Evolutionary conservation across 2,888 invertebrate genomes (phyloP).

Genomic region (Plagiodera versicolora): DNA sequence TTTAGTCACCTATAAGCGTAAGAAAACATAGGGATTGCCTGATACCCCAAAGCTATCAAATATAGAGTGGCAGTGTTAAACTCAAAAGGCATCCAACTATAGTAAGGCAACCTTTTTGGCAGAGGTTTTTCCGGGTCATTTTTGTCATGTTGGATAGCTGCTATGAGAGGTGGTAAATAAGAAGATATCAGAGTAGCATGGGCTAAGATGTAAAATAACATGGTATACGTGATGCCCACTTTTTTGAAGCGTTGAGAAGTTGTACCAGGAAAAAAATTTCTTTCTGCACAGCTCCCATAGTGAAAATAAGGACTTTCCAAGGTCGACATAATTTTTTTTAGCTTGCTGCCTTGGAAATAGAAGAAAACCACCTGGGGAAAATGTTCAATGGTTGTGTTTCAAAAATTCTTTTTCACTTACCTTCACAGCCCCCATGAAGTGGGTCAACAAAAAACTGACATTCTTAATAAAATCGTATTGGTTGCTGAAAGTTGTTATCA

Average conservation of each 20-base stretch:
- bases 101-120: slow-evolving; percentile 41
- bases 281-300: slow-evolving; percentile 34
- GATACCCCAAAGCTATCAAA: slow-evolving; percentile 46
- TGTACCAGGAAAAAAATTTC: slow-evolving; percentile 36
- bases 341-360: slow-evolving; percentile 36
- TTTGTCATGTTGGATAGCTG: slow-evolving; percentile 28
- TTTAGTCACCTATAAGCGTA: slow-evolving; percentile 40
- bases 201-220: slow-evolving; percentile 42
- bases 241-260: slow-evolving; percentile 38
- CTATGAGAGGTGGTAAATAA: slow-evolving; percentile 42
- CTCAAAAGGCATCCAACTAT: slow-evolving; percentile 49
- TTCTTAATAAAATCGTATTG: slow-evolving; percentile 46
- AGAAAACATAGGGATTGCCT: slow-evolving; percentile 46
- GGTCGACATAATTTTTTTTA: slow-evolving; percentile 38
- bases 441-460: slow-evolving; percentile 46
- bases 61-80: slow-evolving; percentile 42
- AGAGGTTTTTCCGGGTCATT: slow-evolving; percentile 26
- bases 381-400: too few species aligned
- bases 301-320: slow-evolving; percentile 40
- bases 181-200: slow-evolving; percentile 44
- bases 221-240: slow-evolving; percentile 40
- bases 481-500: slow-evolving; percentile 41
- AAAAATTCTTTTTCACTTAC: slow-evolving; percentile 20
- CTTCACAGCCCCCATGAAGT: slow-evolving; percentile 47
- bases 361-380: slow-evolving; percentile 38